Percentiles rank a stretch among this genome's conserved stretches.
Conservation (phyloP, 2,888 invertebrate genomes). For the Orthosia gracilis region DNA sequence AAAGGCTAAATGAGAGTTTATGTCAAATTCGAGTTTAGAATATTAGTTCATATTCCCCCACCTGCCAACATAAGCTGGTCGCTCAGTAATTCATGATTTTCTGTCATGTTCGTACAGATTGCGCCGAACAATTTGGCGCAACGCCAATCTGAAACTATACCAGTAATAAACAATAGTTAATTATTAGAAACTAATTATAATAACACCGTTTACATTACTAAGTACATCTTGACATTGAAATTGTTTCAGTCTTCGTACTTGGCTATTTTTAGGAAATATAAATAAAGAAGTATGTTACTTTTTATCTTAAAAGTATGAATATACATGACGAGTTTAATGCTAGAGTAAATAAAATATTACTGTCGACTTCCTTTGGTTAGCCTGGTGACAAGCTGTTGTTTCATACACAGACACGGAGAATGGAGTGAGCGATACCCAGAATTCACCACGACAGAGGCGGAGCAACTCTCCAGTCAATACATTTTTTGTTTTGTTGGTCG, state of each 20-base stretch:
- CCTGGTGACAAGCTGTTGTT: conserved; percentile 7
- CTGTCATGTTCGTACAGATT: conserved; percentile 50
- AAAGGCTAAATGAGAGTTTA: conserved; percentile 1
- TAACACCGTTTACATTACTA: conserved; percentile 19
- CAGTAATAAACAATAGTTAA: conserved; percentile 40
- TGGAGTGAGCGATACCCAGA: not conserved
- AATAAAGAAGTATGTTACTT: conserved; percentile 23
- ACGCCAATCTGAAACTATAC: conserved; percentile 34
- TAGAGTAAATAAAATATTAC: conserved; percentile 38
- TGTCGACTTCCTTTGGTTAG: conserved; percentile 32
- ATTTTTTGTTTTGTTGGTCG: not conserved
- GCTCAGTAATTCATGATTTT: conserved; percentile 42
- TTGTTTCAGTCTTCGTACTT: conserved; percentile 10
- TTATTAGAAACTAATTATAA: conserved; percentile 47
- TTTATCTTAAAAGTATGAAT: conserved; percentile 40
- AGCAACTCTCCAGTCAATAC: not conserved
- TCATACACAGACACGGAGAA: not conserved
- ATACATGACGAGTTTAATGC: conserved; percentile 29
- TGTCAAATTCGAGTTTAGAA: not conserved
- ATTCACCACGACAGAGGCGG: not conserved
- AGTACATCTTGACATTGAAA: conserved; percentile 45
- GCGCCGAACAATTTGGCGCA: conserved; percentile 37
- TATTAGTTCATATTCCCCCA: not conserved
- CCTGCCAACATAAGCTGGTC: conserved; percentile 24
- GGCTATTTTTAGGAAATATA: conserved; percentile 39